Conservation (phyloP, 2,888 invertebrate species). For the Euplagia quadripunctaria region DNA sequence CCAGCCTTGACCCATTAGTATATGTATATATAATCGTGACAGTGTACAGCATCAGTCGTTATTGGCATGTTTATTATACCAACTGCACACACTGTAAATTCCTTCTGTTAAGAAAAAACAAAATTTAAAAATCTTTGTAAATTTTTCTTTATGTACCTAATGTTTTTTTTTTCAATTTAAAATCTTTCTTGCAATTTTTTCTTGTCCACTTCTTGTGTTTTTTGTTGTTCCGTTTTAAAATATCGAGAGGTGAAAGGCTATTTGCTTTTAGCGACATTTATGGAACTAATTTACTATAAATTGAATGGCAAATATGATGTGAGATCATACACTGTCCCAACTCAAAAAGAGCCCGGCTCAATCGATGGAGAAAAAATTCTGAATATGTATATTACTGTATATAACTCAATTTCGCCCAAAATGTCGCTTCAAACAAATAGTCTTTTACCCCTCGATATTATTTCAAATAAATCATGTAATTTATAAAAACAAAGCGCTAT, state of each 20-base stretch:
- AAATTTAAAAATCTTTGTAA: conserved; percentile 33
- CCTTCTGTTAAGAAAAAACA: conserved; percentile 31
- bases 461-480: not conserved
- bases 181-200: not conserved
- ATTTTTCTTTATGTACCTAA: conserved; percentile 9
- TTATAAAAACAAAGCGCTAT: not conserved
- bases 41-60: conserved; percentile 50
- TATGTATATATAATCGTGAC: conserved; percentile 44
- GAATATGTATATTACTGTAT: too few species aligned
- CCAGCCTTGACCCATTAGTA: conserved; percentile 64
- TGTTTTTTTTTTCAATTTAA: not conserved
- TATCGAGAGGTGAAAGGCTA: too few species aligned
- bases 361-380: too few species aligned
- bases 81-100: conserved; percentile 50
- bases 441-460: too few species aligned
- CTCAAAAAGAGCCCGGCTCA: too few species aligned
- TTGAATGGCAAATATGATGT: too few species aligned
- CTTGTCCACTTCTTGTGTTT: not conserved
- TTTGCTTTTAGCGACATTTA: too few species aligned
- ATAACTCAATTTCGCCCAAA: too few species aligned
- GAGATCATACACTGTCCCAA: too few species aligned
- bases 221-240: too few species aligned
- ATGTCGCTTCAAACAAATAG: too few species aligned
- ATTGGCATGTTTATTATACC: conserved; percentile 63
- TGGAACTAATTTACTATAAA: too few species aligned